Conservation (phyloP, 2,797 vertebrate genomes). For the Falco naumanni region DNA sequence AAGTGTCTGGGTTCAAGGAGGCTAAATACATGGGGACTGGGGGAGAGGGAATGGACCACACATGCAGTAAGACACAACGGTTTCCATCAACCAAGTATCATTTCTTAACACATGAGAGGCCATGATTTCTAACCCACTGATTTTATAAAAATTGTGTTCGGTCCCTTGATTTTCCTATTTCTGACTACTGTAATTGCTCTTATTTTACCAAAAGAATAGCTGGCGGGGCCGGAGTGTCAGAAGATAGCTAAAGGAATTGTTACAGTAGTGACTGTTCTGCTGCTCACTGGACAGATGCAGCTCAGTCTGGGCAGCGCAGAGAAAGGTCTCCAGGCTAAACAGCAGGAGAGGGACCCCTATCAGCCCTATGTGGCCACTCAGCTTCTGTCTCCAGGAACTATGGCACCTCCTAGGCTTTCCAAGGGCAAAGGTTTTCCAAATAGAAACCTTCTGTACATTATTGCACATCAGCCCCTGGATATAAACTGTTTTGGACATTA, state of each 20-base stretch:
- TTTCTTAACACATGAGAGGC: background rate
- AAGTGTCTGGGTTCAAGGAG: background rate
- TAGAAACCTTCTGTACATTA: background rate
- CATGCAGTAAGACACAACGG: too few relatives aligned
- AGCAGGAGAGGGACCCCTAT: background rate
- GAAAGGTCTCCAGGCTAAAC: background rate
- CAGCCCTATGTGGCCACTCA: background rate
- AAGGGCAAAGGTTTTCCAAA: background rate
- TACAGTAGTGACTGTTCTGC: fast-evolving
- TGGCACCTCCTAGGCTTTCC: background rate
- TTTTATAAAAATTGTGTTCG: background rate
- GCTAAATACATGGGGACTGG: fast-evolving
- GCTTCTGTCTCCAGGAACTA: background rate
- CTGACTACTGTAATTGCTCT: background rate
- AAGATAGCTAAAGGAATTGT: background rate
- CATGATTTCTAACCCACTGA: background rate
- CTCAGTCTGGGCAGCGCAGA: background rate
- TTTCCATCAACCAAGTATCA: background rate
- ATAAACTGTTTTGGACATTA: background rate
- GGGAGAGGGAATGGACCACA: background rate
- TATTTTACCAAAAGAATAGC: background rate
- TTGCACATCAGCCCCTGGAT: background rate
- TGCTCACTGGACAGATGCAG: fast-evolving
- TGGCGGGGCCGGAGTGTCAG: background rate
- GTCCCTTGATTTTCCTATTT: background rate